Base-by-base conservation (phyloP, 2,888 invertebrate genomes). In the Gisinianus flammeolus region DNA sequence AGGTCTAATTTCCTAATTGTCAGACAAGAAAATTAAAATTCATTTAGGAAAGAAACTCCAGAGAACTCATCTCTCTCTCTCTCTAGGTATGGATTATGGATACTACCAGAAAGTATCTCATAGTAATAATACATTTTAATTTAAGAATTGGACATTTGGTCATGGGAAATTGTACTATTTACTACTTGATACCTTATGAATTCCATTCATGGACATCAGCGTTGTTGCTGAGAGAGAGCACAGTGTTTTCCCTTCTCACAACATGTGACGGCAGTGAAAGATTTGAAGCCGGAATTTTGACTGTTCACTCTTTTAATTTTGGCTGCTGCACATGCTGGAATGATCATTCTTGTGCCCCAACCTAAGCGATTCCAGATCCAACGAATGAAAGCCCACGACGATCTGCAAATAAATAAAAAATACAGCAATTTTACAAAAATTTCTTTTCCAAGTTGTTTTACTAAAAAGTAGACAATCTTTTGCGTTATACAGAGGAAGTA, bases 311-410 rank as follows among this genome's bases (percentile, higher is more conserved):
- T 75, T 16, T 74, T 77, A 26, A 82, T 77, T 73, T 74, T 78
- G 4, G 28, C 24, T 1, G 71, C 28, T 0, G 80, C 82, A 72
- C 82, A 82, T 12, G 81, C 79, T 3, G 82, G 82, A 58, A 81
- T 70, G 0, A 80, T 76, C 76, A 81, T 79, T 22, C 71, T 10
- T 8, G 44, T 69, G 2, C 80, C 77, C 19, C 66, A 56, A 5
- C 77, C 77, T 0, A 79, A 19, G 24, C 74, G 56, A 54, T 80
- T 72, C 66, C 79, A 82, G 19, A 82, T 81, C 82, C 79, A 79
- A 12, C 79, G 62, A 6, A 77, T 69, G 44, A 76, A 82, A 0
- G 81, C 79, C 35, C 77, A 76, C 16, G 71, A 6, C 28, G 78
- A 52, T 54, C 70, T 71, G 44, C 28, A 56, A 28, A 2, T 30